Base-by-base conservation (phyloP, 2,113 vertebrate species). In the Tragelaphus buxtoni region DNA sequence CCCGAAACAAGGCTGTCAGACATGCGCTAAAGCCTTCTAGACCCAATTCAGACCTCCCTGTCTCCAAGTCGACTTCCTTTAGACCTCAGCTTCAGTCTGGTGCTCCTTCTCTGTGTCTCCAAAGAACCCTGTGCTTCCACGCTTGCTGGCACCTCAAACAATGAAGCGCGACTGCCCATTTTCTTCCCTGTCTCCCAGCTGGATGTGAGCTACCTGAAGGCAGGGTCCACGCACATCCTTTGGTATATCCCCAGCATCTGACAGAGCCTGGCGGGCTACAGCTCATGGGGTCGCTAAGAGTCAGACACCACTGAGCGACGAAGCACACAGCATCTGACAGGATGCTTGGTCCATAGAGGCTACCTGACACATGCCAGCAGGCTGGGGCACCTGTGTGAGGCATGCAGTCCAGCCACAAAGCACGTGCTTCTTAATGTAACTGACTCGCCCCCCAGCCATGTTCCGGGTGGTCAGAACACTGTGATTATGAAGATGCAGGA, bases 351-450 rank as follows among this genome's bases (percentile, higher is more conserved):
- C n/a, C 45, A 32, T 1, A 0, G 4, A 58, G 53, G 60, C 9
- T 26, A 53, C 81, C 56, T 7, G 51, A 28, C 5, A 17, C 2
- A 5, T 13, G 39, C 6, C 12, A 28, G n/a, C 0, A 0, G 81
- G 55, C 55, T 61, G 61, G 82, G 7, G 16, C 53, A 7, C 14
- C 56, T 16, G 24, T 9, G 11, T 26, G 20, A 79, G 24, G 26
- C n/a, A 42, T 3, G 16, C 0, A 7, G 60, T 17, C 42, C 58
- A 49, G 79, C 24, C 17, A 20, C 1, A 0, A 20, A 45, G 72
- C 53, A 32, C 3, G 2, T 9, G 56, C 12, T 61, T 24, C 0
- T 32, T 32, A 77, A 47, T 3, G 28, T 10, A 32, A 32, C 20
- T 77, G 13, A 18, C 9, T 32, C 8, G 20, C 10, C n/a, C 47